These are phyloP conservation scores for Botia almorhae DNA, from an alignment of 2,797 vertebrate genomes.

Conservation along the genomic window DNA sequence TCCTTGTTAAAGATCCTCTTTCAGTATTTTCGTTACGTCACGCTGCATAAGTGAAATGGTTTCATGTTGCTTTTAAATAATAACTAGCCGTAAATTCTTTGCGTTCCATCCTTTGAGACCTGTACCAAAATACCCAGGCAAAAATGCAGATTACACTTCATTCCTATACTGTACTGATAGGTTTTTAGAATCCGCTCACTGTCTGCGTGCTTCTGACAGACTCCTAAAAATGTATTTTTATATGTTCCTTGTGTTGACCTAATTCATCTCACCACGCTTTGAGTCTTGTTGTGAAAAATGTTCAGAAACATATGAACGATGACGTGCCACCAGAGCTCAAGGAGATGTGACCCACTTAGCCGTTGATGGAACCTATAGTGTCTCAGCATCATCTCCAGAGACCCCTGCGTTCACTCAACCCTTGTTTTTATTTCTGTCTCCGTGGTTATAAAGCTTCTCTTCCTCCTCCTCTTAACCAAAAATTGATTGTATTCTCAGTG, in stretches of 20 bases:
- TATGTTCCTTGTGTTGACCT: slow-evolving; percentile 18
- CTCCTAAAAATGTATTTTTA: slow-evolving; percentile 11
- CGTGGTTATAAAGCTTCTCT: neutral
- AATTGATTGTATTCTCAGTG: neutral
- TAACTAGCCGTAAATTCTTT: neutral
- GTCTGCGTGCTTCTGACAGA: neutral
- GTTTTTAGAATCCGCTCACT: slow-evolving; percentile 17
- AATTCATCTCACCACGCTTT: slow-evolving; percentile 30
- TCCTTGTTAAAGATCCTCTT: neutral
- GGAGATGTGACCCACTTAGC: slow-evolving; percentile 56
- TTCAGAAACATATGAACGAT: slow-evolving; percentile 39
- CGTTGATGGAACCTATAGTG: slow-evolving; percentile 40
- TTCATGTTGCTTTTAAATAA: slow-evolving; percentile 7
- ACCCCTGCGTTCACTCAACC: slow-evolving; percentile 21
- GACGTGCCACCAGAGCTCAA: slow-evolving; percentile 42
- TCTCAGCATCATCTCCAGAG: slow-evolving; percentile 42
- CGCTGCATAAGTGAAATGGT: neutral
- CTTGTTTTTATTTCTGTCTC: slow-evolving; percentile 24
- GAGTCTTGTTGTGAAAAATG: slow-evolving; percentile 37
- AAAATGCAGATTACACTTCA: neutral
- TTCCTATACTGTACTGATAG: neutral
- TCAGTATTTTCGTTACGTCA: neutral
- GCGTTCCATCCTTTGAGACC: neutral
- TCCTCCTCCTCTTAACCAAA: neutral
- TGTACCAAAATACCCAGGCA: neutral